Percentiles rank a stretch among this genome's conserved stretches.
Conservation (phyloP, 1,140 invertebrate species). For the Doryteuthis pealeii region DNA sequence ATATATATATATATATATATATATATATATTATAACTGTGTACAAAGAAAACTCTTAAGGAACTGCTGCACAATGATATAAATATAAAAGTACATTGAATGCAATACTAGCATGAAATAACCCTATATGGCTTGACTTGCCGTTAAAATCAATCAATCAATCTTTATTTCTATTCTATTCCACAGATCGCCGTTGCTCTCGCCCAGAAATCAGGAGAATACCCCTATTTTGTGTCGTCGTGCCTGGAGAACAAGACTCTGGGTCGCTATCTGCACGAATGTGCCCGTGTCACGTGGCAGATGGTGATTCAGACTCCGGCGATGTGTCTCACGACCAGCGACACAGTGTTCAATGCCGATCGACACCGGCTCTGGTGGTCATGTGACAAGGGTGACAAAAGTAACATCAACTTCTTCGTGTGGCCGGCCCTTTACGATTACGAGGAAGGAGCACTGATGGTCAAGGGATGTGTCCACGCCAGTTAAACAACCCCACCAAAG, state of each 20-base stretch:
- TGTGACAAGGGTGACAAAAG: constrained; percentile 42
- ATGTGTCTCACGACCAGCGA: constrained; percentile 40
- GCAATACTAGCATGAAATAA: too few species aligned
- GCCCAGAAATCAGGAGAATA: neutral
- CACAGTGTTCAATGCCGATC: constrained; percentile 41
- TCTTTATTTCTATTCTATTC: neutral
- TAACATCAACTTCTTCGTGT: constrained; percentile 45
- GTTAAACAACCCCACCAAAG: constrained; percentile 14
- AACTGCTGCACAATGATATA: too few species aligned
- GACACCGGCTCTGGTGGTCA: constrained; percentile 54
- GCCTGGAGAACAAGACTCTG: constrained; percentile 30
- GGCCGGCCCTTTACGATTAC: constrained; percentile 51
- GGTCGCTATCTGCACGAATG: constrained; percentile 34
- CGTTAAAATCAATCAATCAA: too few species aligned
- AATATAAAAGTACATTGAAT: too few species aligned
- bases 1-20: too few species aligned
- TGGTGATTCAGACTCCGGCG: constrained; percentile 49
- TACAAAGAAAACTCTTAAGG: too few species aligned
- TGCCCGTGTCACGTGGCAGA: constrained; percentile 46
- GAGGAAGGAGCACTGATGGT: constrained; percentile 48
- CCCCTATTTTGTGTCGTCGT: neutral
- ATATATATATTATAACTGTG: too few species aligned
- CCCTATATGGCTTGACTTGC: too few species aligned
- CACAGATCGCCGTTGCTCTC: neutral
- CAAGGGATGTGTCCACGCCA: constrained; percentile 50